Base-by-base conservation (phyloP, 2,888 invertebrate genomes). In the Agrochola macilenta region DNA sequence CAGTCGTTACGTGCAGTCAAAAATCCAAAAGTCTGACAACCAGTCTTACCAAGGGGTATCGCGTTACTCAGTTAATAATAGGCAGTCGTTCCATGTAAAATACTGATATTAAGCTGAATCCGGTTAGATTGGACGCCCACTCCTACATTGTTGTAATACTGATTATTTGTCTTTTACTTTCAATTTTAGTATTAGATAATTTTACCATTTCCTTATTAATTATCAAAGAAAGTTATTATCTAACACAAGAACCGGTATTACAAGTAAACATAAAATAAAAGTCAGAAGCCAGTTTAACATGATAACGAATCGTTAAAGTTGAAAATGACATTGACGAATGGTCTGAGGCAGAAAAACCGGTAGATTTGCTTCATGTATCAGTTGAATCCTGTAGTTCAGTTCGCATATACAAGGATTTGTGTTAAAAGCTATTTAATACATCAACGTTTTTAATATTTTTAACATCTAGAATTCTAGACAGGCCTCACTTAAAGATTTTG, bases 261-360 rank as follows among this genome's bases (percentile, higher is more conserved):
- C 52, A 35, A 65, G 70, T 60, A 49, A 81, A 83, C 39, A 66
- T 68, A 84, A 43, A 83, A 79, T 70, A 83, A 65, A 83, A 78
- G 20, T 39, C 46, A 75, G 64, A 23, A 58, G 54, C 64, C 26
- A 65, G 85, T 72, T 61, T 20, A 35, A 64, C 69, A 71, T 52
- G 64, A 75, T 69, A 84, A 69, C 76, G 58, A 81, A 84, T 84
- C 63, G 64, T 65, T 76, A 69, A 69, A 20, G 71, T 64, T 81
- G 35, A 7, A 65, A 84, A 79, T 82, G 74, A 80, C 81, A 70
- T 68, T 79, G 84, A 82, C 81, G 74, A 82, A 84, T 80, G 58
- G 69, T n/a, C 26, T 14, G 26, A 70, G 35, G 70, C 58, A 54
- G 57, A 74, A 79, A 68, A 70, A 74, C 69, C 66, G 57, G 80